Evolutionary conservation across 2,113 vertebrate species (phyloP), one percentile per base, ranked within the genome.

Genomic region (Dromas ardeola): DNA sequence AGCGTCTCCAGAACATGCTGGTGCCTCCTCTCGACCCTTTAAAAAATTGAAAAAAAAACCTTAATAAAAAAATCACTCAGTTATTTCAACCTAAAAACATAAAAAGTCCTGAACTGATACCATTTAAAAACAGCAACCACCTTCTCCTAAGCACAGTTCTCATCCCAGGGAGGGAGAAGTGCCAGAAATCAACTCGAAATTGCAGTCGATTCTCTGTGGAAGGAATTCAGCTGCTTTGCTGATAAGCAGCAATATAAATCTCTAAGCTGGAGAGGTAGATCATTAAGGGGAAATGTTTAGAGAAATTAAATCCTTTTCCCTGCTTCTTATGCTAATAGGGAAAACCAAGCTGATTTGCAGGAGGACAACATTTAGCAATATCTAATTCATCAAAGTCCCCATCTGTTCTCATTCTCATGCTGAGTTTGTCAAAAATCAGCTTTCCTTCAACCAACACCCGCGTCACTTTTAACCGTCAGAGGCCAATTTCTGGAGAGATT

Each of bases 281-380:
- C 92, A 62, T 77, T 88, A 36, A 84, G 77, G 58, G 70, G 32
- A 81, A 86, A 82, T 58, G 86, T 93, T 94, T 91, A 32, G 77
- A 93, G 91, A 85, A 95, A 95, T 94, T 55, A 95, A 96, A 92
- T 89, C 88, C 81, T 77, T 95, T 79, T 55, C 61, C 73, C 94
- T 97, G 93, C 61, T 87, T 84, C 93, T 95, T 70, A 91, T 89
- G 95, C 86, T 93, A 81, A 92, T 30, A 34, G 70, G 62, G 77
- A 85, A 65, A 96, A 82, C 36, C 36, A 63, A 72, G 84, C 93
- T 95, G 91, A 69, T 94, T 81, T 84, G 81, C 88, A 87, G 83
- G 90, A 95, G 88, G 78, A 79, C 93, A 91, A 88, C 91, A n/a
- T 58, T 69, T 38, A 91, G 77, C 83, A 74, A 49, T 45, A 79